Evolutionary conservation across 2,113 vertebrate genomes (phyloP).

Genomic region (Nothoprocta perdicaria): DNA sequence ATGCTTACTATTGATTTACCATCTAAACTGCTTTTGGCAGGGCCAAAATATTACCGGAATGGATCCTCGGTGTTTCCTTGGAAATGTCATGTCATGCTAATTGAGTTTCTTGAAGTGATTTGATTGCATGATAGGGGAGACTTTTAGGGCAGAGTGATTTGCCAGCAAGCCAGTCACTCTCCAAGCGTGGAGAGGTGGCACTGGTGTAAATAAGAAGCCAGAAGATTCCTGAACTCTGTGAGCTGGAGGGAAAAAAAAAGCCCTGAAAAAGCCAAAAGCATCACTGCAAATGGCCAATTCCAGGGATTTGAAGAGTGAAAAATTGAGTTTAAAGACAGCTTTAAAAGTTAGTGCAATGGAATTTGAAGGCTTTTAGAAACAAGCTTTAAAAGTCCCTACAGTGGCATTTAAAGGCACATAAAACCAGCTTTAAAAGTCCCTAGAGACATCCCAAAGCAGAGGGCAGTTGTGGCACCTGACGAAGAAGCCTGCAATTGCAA

Average conservation of each 20-base stretch:
- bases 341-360: too few species aligned
- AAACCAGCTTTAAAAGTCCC: background rate
- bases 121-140: background rate
- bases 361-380: fast-evolving
- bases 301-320: background rate
- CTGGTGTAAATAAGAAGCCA: background rate
- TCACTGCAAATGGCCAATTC: fast-evolving
- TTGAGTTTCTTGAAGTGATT: slow-evolving; percentile 47
- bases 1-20: slow-evolving; percentile 31
- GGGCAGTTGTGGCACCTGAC: background rate
- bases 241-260: background rate
- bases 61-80: slow-evolving; percentile 5
- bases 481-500: background rate
- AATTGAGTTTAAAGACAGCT: background rate
- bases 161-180: background rate
- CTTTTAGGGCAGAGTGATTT: background rate
- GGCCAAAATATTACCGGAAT: slow-evolving; percentile 32
- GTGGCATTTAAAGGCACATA: fast-evolving
- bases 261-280: background rate
- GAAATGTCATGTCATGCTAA: slow-evolving; percentile 44
- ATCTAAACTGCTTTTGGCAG: background rate
- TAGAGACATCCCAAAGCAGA: fast-evolving
- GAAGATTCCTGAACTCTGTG: slow-evolving; percentile 23
- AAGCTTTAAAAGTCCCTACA: too few species aligned
- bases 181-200: background rate